Conservation (phyloP, 2,888 invertebrate genomes). For the Odontocerum albicorne region DNA sequence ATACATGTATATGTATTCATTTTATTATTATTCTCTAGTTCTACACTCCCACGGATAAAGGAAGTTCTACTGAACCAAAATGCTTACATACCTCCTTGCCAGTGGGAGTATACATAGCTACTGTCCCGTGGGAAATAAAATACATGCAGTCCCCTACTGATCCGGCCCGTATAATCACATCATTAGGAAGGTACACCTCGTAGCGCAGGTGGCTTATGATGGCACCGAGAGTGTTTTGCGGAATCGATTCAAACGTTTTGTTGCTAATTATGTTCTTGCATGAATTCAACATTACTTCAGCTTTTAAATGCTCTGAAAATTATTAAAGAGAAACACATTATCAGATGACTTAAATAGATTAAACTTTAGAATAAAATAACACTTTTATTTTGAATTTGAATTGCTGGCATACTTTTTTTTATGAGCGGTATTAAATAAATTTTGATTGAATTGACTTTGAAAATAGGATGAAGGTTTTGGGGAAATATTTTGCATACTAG, state of each 20-base stretch:
- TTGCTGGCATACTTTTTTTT: no score
- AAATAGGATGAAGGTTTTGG: no score
- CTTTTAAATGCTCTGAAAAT: constrained; percentile 49
- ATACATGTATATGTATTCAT: no score
- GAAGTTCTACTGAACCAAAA: constrained; percentile 39
- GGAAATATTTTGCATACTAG: no score
- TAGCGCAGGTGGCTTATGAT: constrained; percentile 56
- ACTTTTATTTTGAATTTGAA: background rate
- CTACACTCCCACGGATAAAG: no score
- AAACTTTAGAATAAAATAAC: background rate
- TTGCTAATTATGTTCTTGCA: constrained; percentile 59
- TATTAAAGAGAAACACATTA: no score
- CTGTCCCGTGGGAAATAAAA: constrained; percentile 63
- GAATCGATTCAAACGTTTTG: constrained; percentile 55
- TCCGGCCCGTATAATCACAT: constrained; percentile 60
- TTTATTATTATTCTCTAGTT: no score
- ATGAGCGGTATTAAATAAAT: no score
- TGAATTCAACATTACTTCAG: constrained; percentile 58
- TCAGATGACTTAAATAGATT: no score
- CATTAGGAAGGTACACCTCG: constrained; percentile 63
- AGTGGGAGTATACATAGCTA: constrained; percentile 60
- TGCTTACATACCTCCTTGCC: constrained; percentile 59
- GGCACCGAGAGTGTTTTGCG: constrained; percentile 51
- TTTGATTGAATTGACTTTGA: no score
- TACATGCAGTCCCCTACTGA: constrained; percentile 65